Evolutionary conservation across 1,140 invertebrate genomes (phyloP), one percentile per base, ranked within the genome.

Genomic region (Littorina saxatilis): DNA sequence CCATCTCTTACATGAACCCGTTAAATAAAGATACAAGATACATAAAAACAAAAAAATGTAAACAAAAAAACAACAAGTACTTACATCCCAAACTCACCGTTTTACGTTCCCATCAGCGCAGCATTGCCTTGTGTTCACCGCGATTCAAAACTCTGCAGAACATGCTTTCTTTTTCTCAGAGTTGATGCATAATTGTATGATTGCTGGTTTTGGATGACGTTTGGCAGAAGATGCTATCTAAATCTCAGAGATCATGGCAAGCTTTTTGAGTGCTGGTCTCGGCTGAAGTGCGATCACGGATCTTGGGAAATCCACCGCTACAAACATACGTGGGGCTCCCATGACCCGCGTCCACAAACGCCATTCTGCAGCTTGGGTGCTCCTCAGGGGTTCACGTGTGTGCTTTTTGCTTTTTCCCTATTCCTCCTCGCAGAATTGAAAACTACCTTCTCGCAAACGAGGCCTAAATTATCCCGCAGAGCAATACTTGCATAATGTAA

Each of bases 271-370:
- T 73, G 80, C 47, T 52, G 80, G 20, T 70, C 68, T 37, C 50
- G 77, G 72, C 77, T 58, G 39, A 63, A 85, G 81, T 85, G 83
- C 74, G 79, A 89, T 89, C 88, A 89, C 88, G 88, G 88, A 89
- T 89, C 88, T 89, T 89, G 88, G 88, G 88, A 89, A 89, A 89
- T 89, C 88, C 88, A 89, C 88, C 82, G 80, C 43, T 73, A 32
- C 68, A 77, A 79, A 0, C 83, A 50, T 86, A 74, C 86, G 88
- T 89, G 88, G 85, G 70, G 83, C 83, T 84, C 87, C 87, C 88
- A 89, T 80, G 87, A 87, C 82, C 88, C 88, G 88, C 88, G 88
- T 78, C 78, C 79, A 84, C 85, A 87, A 79, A 81, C 79, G 81
- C 84, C 75, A 79, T 61, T 29, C 17, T 27, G 39, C 27, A n/a